Evolutionary conservation across 1,140 invertebrate genomes (phyloP).

Genomic region (Watersipora subatra): DNA sequence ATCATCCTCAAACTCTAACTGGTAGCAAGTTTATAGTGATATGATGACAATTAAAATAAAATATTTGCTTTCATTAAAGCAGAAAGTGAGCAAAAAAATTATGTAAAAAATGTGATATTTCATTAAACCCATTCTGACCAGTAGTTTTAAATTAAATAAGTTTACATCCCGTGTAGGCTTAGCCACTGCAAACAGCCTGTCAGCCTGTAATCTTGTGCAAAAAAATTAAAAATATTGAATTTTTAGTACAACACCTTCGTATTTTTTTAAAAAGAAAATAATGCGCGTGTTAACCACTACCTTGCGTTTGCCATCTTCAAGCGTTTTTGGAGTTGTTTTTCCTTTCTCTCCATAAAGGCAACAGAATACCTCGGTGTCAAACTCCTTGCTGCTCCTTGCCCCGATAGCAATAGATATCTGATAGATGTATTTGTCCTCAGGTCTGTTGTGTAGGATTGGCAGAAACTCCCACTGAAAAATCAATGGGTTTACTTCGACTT

Average conservation of each 20-base stretch:
- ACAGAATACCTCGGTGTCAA: conserved; percentile 8
- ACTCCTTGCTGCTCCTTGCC: neutral
- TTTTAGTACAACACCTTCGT: neutral
- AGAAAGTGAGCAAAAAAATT: too few relatives aligned
- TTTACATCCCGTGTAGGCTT: neutral
- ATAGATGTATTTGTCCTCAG: conserved; percentile 10
- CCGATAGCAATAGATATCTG: conserved; percentile 10
- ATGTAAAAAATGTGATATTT: too few relatives aligned
- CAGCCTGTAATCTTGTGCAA: neutral
- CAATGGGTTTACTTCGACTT: neutral
- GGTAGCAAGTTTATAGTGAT: too few relatives aligned
- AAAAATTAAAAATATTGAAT: neutral
- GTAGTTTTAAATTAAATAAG: neutral
- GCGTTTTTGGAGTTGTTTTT: neutral
- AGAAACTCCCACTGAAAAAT: conserved; percentile 6
- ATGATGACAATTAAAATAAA: too few relatives aligned
- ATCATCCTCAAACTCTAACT: too few relatives aligned
- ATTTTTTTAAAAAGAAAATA: neutral
- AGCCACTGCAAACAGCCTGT: neutral
- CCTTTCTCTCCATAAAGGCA: conserved; percentile 5
- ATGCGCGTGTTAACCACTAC: conserved; percentile 2
- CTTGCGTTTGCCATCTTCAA: conserved; percentile 11
- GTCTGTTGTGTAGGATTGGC: conserved; percentile 10
- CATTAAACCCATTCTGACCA: neutral
- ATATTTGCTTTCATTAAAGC: too few relatives aligned